phyloP scores from a whole-genome alignment of 1,140 invertebrate species.

The Drosophila ogumai region DNA sequence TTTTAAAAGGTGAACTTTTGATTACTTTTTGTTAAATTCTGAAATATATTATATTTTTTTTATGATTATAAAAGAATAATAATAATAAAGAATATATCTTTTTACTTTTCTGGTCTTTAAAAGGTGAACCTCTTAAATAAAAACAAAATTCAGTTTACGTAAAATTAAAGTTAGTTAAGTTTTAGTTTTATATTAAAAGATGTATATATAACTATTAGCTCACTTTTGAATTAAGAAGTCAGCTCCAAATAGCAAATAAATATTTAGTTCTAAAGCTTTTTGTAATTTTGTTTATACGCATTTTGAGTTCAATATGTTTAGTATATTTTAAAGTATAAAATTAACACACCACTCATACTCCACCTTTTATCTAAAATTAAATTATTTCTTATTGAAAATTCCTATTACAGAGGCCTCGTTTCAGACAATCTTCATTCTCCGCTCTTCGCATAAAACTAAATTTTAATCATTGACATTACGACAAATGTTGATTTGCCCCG shows the following conservation, averaged over 20 bases:
- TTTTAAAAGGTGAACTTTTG: not conserved
- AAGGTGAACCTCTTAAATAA: too few relatives aligned
- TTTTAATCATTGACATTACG: constrained; percentile 73
- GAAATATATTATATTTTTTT: not conserved
- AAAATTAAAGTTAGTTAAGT: too few relatives aligned
- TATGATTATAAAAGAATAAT: too few relatives aligned
- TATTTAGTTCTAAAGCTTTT: not conserved
- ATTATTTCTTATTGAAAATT: not conserved
- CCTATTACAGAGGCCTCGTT: not conserved
- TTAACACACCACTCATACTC: too few relatives aligned
- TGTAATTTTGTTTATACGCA: not conserved
- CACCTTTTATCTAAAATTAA: not conserved
- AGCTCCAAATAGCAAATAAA: not conserved
- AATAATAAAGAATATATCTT: too few relatives aligned
- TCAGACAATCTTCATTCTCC: not conserved
- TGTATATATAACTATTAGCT: too few relatives aligned
- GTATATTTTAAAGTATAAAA: too few relatives aligned
- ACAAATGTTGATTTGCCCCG: constrained; percentile 56
- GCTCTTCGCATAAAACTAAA: constrained; percentile 24
- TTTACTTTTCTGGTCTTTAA: too few relatives aligned
- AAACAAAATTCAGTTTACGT: too few relatives aligned
- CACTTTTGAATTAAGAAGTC: too few relatives aligned
- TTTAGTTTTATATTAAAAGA: too few relatives aligned
- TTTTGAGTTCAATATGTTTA: not conserved
- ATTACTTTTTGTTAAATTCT: too few relatives aligned